Evolutionary conservation across 2,797 vertebrate species (phyloP), one percentile per base, ranked within the genome.

Genomic region (Peromyscus aztecus): DNA sequence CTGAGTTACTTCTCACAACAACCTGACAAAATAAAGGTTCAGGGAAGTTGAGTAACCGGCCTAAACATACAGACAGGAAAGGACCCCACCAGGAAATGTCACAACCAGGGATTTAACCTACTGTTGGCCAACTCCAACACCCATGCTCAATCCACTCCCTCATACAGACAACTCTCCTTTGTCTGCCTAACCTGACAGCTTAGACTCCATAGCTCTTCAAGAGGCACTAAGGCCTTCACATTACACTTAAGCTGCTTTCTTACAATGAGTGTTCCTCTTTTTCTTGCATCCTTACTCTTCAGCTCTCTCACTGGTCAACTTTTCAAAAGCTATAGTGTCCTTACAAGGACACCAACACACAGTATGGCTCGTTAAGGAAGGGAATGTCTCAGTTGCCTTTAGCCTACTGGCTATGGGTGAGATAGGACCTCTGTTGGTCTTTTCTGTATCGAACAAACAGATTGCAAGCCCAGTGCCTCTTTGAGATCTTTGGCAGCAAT

Each of bases 1-100:
- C 76, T 91, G n/a, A 88, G 31, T 97, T 94, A 92, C 90, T 90
- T 93, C 34, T 95, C 76, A 91, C 21, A 43, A 92, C 31, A 52
- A 92, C 31, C 27, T 65, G 46, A 90, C 65, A 29, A 90, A 87
- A 77, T 67, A 93, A 82, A 90, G 40, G 17, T 37, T 96, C 29
- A 87, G 81, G 31, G 69, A 95, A 69, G 83, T 75, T 73, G 87
- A 80, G 57, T 73, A 95, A 87, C 19, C 71, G 90, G 73, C 40
- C 57, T 43, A 87, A 85, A 40, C n/a, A 77, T 46, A 88, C 2
- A 61, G 34, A 57, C 67, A 73, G 31, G 21, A 96, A 89, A 83
- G 19, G 76, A 86, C 52, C 86, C 4, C 14, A 65, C 24, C 14
- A 93, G 49, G 61, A 94, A 96, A 73, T 57, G 55, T 67, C 59